phyloP scores from a whole-genome alignment of 2,888 invertebrate genomes.

The Plemyria rubiginata region DNA sequence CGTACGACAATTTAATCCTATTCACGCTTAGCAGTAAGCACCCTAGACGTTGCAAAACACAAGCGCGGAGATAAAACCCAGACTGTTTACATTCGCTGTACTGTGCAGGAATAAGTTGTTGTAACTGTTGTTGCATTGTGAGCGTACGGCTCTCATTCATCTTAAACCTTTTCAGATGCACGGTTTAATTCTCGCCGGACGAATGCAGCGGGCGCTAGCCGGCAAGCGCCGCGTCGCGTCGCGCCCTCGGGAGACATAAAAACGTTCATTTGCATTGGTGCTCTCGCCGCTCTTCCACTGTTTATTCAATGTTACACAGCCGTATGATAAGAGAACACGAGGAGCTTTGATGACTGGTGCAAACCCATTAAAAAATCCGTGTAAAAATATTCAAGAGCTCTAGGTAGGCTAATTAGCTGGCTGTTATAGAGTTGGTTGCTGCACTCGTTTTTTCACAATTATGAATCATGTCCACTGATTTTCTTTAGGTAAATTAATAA shows the following conservation, averaged over 20 bases:
- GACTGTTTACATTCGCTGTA: constrained; percentile 70
- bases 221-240: constrained; percentile 34
- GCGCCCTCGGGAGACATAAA: constrained; percentile 62
- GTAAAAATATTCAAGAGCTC: constrained; percentile 58
- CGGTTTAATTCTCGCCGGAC: constrained; percentile 75
- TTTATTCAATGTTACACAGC: constrained; percentile 74
- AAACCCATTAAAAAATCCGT: constrained; percentile 68
- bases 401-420: constrained; percentile 64
- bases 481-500: background rate
- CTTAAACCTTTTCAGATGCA: constrained; percentile 78
- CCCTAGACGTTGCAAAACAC: constrained; percentile 51
- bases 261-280: constrained; percentile 78
- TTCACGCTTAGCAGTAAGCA: constrained; percentile 44
- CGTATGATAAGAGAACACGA: constrained; percentile 71
- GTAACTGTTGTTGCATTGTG: constrained; percentile 77
- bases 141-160: constrained; percentile 73
- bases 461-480: background rate
- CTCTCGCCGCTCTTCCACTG: constrained; percentile 63
- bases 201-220: constrained; percentile 56
- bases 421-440: constrained; percentile 30
- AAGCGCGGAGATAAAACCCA: constrained; percentile 62
- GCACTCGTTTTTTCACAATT: constrained; percentile 31
- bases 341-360: constrained; percentile 62
- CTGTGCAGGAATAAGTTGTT: constrained; percentile 74
- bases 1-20: constrained; percentile 38